These are phyloP conservation scores for Thaumetopoea pityocampa DNA, from an alignment of 1,140 invertebrate genomes.

Conservation along the genomic window DNA sequence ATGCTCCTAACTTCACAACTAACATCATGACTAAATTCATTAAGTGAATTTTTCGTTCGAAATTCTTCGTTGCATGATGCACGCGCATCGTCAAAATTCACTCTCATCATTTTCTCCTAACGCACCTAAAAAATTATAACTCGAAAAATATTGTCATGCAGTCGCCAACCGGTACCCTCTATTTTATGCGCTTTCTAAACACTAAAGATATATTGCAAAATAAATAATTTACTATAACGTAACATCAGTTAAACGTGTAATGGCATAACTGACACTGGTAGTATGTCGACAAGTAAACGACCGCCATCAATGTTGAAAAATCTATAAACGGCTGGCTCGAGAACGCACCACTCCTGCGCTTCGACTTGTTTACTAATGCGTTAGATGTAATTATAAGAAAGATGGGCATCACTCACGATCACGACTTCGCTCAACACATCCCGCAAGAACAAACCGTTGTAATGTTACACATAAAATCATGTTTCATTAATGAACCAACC, in stretches of 20 bases:
- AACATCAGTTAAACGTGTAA: constrained; percentile 32
- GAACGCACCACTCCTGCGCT: constrained; percentile 18
- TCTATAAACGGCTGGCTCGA: constrained; percentile 32
- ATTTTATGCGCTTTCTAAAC: constrained; percentile 1
- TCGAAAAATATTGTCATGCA: constrained; percentile 7
- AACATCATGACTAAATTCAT: no score
- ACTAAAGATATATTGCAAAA: constrained; percentile 35
- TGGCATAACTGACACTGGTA: constrained; percentile 24
- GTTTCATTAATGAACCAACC: not conserved
- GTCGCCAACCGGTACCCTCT: constrained; percentile 2
- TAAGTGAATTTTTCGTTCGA: no score
- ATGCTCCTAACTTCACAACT: no score
- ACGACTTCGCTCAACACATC: constrained; percentile 7
- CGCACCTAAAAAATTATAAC: no score
- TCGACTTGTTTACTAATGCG: constrained; percentile 39
- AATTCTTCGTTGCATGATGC: no score
- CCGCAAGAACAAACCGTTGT: not conserved
- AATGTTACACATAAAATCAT: constrained; percentile 3
- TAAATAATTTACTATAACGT: constrained; percentile 33
- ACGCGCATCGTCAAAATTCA: no score
- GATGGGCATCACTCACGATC: constrained; percentile 34
- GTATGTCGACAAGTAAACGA: constrained; percentile 51
- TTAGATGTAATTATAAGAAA: constrained; percentile 41
- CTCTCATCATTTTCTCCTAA: no score
- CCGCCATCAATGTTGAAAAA: constrained; percentile 64